Evolutionary conservation across 2,797 vertebrate species (phyloP).

Genomic region (Falco concolor): DNA sequence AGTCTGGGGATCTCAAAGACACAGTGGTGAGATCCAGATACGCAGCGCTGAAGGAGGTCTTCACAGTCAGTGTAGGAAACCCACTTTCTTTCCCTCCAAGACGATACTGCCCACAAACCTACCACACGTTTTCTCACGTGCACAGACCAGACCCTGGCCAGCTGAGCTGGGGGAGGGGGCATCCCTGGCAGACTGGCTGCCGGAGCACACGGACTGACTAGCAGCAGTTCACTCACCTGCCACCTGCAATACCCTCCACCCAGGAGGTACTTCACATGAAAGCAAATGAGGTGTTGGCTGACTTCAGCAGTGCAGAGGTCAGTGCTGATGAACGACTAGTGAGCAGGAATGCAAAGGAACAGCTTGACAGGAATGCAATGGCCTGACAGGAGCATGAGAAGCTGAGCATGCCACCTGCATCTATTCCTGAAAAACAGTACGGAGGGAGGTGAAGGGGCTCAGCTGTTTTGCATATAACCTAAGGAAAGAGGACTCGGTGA

Average conservation of each 20-base stretch:
- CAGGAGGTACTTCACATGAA: conserved; percentile 43
- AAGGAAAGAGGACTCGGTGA: background rate
- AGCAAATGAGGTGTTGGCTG: conserved; percentile 53
- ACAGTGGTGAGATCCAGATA: background rate
- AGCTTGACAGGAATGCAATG: conserved; percentile 37
- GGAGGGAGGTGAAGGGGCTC: conserved; percentile 9
- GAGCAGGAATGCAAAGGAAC: conserved; percentile 37
- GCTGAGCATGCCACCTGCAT: background rate
- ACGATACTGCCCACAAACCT: background rate
- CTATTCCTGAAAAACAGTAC: background rate
- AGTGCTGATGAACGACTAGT: conserved; percentile 33
- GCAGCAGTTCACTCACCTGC: background rate
- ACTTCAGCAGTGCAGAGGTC: conserved; percentile 46
- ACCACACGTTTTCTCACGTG: fast-evolving
- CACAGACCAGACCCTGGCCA: background rate
- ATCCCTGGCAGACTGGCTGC: background rate
- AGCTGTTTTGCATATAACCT: conserved; percentile 44
- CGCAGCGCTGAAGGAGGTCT: background rate
- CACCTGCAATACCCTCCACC: background rate
- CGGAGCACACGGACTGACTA: background rate
- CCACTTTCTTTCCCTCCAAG: background rate
- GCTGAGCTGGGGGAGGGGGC: background rate
- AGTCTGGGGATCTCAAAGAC: background rate
- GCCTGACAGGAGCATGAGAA: background rate
- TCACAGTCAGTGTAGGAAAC: background rate